Evolutionary conservation across 2,113 vertebrate species (phyloP), one percentile per base, ranked within the genome.

Genomic region (Plestiodon gilberti): DNA sequence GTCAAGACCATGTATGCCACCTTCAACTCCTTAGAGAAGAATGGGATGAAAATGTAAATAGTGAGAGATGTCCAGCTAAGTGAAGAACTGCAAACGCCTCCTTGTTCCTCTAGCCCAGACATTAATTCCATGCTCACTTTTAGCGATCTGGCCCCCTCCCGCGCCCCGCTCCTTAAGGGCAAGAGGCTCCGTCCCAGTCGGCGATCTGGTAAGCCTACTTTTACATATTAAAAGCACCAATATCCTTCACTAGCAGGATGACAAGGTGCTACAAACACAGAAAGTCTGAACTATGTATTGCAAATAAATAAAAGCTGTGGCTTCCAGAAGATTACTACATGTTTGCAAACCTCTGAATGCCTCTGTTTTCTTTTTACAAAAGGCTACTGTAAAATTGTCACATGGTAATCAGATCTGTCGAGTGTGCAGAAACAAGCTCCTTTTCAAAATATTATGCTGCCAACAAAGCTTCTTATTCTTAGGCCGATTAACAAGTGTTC

Each of bases 391-490:
- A 92, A n/a, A 85, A 94, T 85, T 90, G 90, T 92, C 93, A 93
- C 88, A 93, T 84, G 91, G 91, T 93, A 95, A 93, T 93, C 88
- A 90, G 92, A 95, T 93, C 93, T 90, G 82, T 90, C 87, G 89
- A 92, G 90, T 86, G 89, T 78, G 89, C 89, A 92, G 91, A 61
- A 94, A 93, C 86, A 91, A 18, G 3, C 78, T 90, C 71, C 30
- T 9, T 93, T 95, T 92, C 91, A 93, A 93, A 94, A 95, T 90
- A 93, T 92, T 92, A 91, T 57, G 61, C 90, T 71, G 91, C 92
- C 93, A 91, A 95, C 91, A 94, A 95, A 94, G 92, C 90, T 91
- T 93, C 93, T 95, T 92, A 95, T 95, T 95, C 94, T 90, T 84
- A 92, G 61, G 78, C 80, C 91, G 86, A 93, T 94, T 93, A 94